Conservation (phyloP, 2,113 vertebrate species). For the Turdus rufiventris region DNA sequence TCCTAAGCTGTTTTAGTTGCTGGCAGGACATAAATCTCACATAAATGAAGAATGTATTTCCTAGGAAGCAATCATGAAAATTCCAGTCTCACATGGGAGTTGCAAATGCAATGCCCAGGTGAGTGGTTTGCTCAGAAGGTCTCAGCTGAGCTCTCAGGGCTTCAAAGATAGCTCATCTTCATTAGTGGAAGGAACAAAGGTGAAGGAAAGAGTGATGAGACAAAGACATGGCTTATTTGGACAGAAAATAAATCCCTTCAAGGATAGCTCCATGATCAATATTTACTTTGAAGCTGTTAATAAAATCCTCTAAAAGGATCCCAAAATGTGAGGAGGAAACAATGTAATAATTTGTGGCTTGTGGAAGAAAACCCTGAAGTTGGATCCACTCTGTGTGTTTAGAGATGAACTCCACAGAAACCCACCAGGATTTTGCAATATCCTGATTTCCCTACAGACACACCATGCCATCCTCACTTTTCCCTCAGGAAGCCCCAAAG, state of each 20-base stretch:
- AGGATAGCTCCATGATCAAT: accelerated
- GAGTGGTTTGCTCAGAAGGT: background rate
- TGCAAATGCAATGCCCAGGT: background rate
- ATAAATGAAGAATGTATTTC: accelerated
- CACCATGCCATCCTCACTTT: accelerated
- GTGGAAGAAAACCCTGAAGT: background rate
- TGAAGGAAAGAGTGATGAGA: background rate
- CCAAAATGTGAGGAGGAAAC: background rate
- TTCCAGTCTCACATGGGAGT: background rate
- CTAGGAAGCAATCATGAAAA: background rate
- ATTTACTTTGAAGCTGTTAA: background rate
- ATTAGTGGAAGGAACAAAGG: background rate
- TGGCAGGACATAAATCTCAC: background rate
- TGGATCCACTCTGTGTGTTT: background rate
- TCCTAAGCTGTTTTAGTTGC: background rate
- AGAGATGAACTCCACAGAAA: background rate
- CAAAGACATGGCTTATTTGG: background rate
- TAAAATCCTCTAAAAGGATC: background rate
- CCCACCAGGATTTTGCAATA: background rate
- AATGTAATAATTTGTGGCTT: too few relatives aligned
- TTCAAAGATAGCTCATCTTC: background rate
- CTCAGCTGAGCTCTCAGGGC: background rate
- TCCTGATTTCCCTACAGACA: background rate
- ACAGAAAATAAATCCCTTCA: background rate
- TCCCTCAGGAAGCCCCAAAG: background rate